Percentiles rank a stretch among this genome's conserved stretches.
phyloP scores from a whole-genome alignment of 2,113 vertebrate genomes.

The Orycteropus afer region DNA sequence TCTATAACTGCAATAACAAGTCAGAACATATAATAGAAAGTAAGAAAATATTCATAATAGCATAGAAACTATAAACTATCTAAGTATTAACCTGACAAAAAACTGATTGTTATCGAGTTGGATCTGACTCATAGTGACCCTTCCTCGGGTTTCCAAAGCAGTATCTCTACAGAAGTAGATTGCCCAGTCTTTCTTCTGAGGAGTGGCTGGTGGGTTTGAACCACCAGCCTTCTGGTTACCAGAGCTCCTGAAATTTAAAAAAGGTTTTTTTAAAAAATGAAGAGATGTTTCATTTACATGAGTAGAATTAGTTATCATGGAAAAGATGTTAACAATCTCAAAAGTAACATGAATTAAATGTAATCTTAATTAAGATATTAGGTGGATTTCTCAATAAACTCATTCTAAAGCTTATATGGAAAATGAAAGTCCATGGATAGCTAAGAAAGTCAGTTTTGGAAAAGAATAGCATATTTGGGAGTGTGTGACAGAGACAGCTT shows the following conservation, averaged over 20 bases:
- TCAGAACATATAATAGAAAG: not conserved
- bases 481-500: not conserved
- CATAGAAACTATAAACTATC: not conserved
- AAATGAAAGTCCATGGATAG: not conserved
- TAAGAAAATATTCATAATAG: not conserved
- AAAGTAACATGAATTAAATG: not conserved
- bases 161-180: too few species aligned
- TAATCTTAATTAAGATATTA: not conserved
- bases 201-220: too few species aligned
- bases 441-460: not conserved
- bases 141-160: too few species aligned
- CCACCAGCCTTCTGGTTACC: too few species aligned
- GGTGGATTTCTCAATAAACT: not conserved
- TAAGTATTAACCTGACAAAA: not conserved
- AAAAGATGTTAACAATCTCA: not conserved
- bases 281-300: not conserved
- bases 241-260: too few species aligned
- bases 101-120: too few species aligned
- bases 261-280: constrained; percentile 27
- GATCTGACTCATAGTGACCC: too few species aligned
- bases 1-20: not conserved
- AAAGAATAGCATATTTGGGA: not conserved
- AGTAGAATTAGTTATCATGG: not conserved
- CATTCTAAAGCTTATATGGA: not conserved
- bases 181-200: too few species aligned